These are phyloP conservation scores for Cyaniris semiargus DNA, from an alignment of 2,888 invertebrate species.

Conservation along the genomic window DNA sequence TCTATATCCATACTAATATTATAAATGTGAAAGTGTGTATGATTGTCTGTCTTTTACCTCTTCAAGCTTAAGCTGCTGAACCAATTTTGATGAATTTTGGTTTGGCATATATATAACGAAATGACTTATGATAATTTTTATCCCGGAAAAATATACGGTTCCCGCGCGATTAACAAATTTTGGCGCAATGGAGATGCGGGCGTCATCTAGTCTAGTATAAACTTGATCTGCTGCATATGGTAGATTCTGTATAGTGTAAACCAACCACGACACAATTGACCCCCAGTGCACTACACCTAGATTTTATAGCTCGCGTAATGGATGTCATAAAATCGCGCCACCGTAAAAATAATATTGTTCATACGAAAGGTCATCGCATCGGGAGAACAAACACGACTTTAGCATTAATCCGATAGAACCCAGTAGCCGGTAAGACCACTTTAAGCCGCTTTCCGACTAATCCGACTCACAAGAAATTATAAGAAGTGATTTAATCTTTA, in stretches of 20 bases:
- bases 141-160: too few relatives aligned
- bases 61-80: too few relatives aligned
- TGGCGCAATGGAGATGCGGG: too few relatives aligned
- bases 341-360: constrained; percentile 18
- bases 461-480: constrained; percentile 1
- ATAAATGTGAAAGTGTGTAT: too few relatives aligned
- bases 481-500: not conserved
- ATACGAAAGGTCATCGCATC: not conserved
- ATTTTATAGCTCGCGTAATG: constrained; percentile 12
- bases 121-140: too few relatives aligned
- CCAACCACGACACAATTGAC: not conserved
- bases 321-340: not conserved
- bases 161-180: too few relatives aligned
- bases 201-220: too few relatives aligned
- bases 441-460: constrained; percentile 9
- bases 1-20: too few relatives aligned
- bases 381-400: constrained; percentile 14
- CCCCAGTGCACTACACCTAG: not conserved
- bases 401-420: not conserved
- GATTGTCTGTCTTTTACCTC: too few relatives aligned
- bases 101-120: too few relatives aligned
- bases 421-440: not conserved
- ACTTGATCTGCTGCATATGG: too few relatives aligned
- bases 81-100: too few relatives aligned
- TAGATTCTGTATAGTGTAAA: not conserved